Evolutionary conservation across 2,113 vertebrate genomes (phyloP), one percentile per base, ranked within the genome.

Genomic region (Sula dactylatra): DNA sequence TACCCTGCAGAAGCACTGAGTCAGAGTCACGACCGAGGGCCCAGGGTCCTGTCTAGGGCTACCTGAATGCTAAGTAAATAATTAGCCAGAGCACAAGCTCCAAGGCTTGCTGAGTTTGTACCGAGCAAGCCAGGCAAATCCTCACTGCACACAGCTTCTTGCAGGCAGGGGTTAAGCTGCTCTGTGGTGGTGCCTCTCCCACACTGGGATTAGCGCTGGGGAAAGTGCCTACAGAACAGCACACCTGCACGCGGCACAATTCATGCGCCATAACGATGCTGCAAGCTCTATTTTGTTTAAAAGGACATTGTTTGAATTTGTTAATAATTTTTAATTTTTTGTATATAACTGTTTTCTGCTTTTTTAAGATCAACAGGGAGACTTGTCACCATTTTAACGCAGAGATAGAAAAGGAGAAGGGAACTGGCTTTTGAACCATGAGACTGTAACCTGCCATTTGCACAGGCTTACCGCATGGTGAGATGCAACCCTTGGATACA

Each of bases 181-280:
- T 27, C 24, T 16, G 50, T 0, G 0, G 9, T 61, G 56, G 9
- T 73, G 61, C 29, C 21, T 82, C 22, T 88, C 32, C 54, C 36
- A 16, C 0, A 1, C 27, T 0, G 2, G 27, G 26, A 14, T 7
- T 21, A 8, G 29, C 1, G 0, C 6, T 5, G 45, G 70, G 49
- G 16, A 66, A 78, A 44, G 65, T 6, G 34, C n/a, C 36, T 36
- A 47, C 38, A 24, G 40, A 59, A 14, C 19, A 24, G 16, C 44
- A 38, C 31, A 47, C 22, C 55, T n/a, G 26, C 8, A 7, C 1
- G 1, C 1, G 2, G 17, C n/a, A 32, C 15, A 5, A 9, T 16
- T 49, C 9, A 6, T 6, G 29, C 1, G 2, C 34, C 10, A 4
- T 15, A 40, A 32, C 0, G 2, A 13, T 7, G 31, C 40, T 86